phyloP scores from a whole-genome alignment of 1,140 invertebrate genomes.

The Pinna nobilis region DNA sequence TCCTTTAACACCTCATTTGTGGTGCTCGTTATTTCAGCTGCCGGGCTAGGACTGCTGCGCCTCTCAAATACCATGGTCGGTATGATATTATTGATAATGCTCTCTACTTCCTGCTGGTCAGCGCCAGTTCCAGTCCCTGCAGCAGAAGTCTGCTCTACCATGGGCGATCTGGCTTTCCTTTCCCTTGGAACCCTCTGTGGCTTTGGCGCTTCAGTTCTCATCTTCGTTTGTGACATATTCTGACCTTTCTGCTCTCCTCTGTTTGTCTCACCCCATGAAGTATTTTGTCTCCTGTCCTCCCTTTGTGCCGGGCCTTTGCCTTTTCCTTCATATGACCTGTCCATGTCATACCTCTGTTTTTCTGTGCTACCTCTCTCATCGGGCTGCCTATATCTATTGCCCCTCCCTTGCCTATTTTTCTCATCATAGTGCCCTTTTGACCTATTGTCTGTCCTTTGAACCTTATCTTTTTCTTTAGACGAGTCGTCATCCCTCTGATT shows the following conservation, averaged over 20 bases:
- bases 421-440: background rate
- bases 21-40: background rate
- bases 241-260: slow-evolving; percentile 21
- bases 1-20: background rate
- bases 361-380: slow-evolving; percentile 1
- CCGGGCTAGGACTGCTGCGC: slow-evolving; percentile 12
- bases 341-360: background rate
- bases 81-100: slow-evolving; percentile 28
- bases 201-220: slow-evolving; percentile 38
- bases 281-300: slow-evolving; percentile 24
- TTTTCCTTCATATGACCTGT: background rate
- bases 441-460: slow-evolving; percentile 17
- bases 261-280: background rate
- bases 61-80: slow-evolving; percentile 44
- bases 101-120: slow-evolving; percentile 27
- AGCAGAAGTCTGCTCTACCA: background rate
- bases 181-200: slow-evolving; percentile 13
- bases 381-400: background rate
- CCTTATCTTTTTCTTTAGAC: slow-evolving; percentile 12
- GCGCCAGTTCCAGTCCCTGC: slow-evolving; percentile 7
- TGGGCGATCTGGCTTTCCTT: slow-evolving; percentile 5
- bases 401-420: background rate
- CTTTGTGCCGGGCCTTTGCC: slow-evolving; percentile 4
- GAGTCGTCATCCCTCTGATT: background rate
- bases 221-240: slow-evolving; percentile 19